Evolutionary conservation across 92 coral and sea anemone species (phyloP), one percentile per base, ranked within the genome.

Genomic region (Siderastrea radians): DNA sequence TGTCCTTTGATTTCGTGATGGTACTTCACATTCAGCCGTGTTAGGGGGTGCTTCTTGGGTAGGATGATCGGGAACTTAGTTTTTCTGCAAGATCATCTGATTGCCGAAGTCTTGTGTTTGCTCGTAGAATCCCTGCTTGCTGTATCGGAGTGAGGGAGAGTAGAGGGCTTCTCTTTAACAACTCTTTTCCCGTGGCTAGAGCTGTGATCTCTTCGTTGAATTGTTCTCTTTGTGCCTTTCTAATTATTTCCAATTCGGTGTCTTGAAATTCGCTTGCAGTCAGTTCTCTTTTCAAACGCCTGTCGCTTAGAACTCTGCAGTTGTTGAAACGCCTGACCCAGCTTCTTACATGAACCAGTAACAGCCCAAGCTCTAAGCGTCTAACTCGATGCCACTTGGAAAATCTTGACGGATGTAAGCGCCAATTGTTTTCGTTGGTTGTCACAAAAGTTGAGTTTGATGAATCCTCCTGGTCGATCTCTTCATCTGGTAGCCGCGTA

Each of bases 271-370:
- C 94, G 60, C 69, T 60, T 58, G 88, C 58, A 0, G 72, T 87
- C 8, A 91, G 80, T 68, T 82, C 91, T 38, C 88, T 84, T 5
- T 52, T 5, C 8, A 46, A 72, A 16, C 88, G 87, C 26, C 87
- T 69, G 10, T 50, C 79, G 49, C 53, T 55, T 50, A 88, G 67
- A 26, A 44, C 76, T 48, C 87, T 64, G 61, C 81, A 87, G 67
- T 86, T 91, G 47, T 82, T 80, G 60, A 86, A 86, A 72, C 91
- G 69, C 5, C 82, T 85, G 57, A 90, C 87, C 90, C 91, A 90
- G 50, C 83, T 72, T 80, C 85, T 51, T 13, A 86, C 91, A 26
- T 86, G 94, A 14, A 86, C 94, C 43, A 91, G 54, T 17, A 88
- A 91, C 61, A 47, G 72, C 76, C 88, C 91, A 58, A 86, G 58